Evolutionary conservation across 2,797 vertebrate species (phyloP).

Genomic region (Tiaroga cobitis): DNA sequence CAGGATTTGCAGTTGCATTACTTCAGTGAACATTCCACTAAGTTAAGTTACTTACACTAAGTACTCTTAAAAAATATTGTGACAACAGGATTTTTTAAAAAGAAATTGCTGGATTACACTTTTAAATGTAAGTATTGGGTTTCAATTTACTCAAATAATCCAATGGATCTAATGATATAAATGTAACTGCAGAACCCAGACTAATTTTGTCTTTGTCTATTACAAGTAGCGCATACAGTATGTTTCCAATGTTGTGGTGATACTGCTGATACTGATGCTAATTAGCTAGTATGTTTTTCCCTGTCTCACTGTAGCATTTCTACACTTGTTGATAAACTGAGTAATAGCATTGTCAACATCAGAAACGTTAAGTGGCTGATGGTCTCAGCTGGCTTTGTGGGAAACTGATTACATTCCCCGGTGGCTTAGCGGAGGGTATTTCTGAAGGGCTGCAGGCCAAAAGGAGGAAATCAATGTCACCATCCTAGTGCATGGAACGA

Average conservation of each 20-base stretch:
- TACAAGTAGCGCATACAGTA: not conserved
- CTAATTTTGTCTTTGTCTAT: not conserved
- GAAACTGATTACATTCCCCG: conserved; percentile 44
- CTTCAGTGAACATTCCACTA: conserved; percentile 10
- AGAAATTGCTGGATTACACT: no score
- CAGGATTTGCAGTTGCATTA: not conserved
- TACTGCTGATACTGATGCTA: conserved; percentile 44
- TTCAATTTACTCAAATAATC: no score
- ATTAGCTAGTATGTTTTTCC: conserved; percentile 40
- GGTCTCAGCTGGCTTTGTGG: conserved; percentile 59
- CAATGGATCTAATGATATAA: no score
- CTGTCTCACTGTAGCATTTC: conserved; percentile 58
- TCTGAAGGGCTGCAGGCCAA: conserved; percentile 38
- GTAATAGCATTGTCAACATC: conserved; percentile 69
- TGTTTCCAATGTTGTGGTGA: conserved; percentile 51
- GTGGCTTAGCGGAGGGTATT: conserved; percentile 47
- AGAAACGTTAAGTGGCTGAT: conserved; percentile 70
- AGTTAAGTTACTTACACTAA: not conserved
- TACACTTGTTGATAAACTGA: conserved; percentile 58
- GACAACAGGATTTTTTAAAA: no score
- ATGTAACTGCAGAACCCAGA: not conserved
- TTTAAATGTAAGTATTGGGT: no score
- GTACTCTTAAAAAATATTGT: not conserved
- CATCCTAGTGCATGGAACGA: not conserved
- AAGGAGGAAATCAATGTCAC: conserved; percentile 49